Evolutionary conservation across 2,888 invertebrate species (phyloP).

Genomic region (Mamestra brassicae): DNA sequence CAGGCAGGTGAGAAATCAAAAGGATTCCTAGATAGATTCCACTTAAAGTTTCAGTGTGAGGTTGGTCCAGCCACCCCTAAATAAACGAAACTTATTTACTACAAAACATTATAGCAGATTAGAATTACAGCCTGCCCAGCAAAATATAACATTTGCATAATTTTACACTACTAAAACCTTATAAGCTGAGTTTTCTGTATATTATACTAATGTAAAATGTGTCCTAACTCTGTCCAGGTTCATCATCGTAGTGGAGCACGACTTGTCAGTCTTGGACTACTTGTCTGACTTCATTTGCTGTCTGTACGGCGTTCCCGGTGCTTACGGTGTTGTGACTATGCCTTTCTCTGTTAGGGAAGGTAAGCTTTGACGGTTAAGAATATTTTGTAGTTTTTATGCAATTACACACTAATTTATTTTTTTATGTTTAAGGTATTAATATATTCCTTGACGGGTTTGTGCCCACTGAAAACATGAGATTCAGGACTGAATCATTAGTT

Average conservation of each 20-base stretch:
- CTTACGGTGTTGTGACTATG: slow-evolving; percentile 99
- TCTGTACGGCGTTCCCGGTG: slow-evolving; percentile 99
- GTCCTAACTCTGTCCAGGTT: slow-evolving; percentile 91
- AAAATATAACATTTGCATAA: background rate
- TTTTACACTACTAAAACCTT: background rate
- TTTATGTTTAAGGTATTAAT: slow-evolving; percentile 94
- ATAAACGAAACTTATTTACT: background rate
- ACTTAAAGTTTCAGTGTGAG: no score
- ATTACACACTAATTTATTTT: background rate
- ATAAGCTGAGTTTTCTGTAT: background rate
- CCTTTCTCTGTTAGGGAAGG: slow-evolving; percentile 99
- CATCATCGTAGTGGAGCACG: slow-evolving; percentile 99
- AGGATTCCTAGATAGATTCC: background rate
- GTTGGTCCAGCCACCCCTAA: no score
- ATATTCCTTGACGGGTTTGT: slow-evolving; percentile 99
- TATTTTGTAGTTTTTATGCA: background rate
- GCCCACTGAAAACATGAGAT: slow-evolving; percentile 99
- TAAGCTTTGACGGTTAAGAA: slow-evolving; percentile 68
- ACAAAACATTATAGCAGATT: background rate
- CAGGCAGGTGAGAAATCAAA: background rate
- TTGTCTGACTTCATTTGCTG: slow-evolving; percentile 99
- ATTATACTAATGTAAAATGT: background rate
- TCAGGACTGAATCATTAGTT: slow-evolving; percentile 98
- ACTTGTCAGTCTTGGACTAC: slow-evolving; percentile 99
- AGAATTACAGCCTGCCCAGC: background rate